Percentiles rank a stretch among this genome's conserved stretches.
Conservation (phyloP, 2,888 invertebrate genomes). For the Parochlus steinenii region DNA sequence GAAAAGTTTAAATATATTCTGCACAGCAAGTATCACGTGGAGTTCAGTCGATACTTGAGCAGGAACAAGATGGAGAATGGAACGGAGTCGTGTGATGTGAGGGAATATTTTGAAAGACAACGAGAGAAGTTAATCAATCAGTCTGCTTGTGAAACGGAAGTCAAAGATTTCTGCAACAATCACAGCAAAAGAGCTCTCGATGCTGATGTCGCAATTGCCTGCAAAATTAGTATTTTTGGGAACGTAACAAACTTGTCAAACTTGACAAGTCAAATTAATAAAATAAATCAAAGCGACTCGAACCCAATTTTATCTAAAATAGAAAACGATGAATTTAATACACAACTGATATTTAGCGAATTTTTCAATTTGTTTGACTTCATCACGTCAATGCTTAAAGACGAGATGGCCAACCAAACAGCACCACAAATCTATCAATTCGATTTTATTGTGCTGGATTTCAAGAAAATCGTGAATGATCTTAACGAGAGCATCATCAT, state of each 20-base stretch:
- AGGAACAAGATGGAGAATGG: background rate
- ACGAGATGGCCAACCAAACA: conserved; percentile 13
- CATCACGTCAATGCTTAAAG: conserved; percentile 16
- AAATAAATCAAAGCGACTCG: background rate
- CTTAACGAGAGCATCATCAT: conserved; percentile 16
- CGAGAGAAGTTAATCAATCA: background rate
- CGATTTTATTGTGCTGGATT: conserved; percentile 29
- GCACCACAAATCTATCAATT: conserved; percentile 18
- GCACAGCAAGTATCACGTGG: conserved; percentile 22
- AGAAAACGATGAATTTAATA: conserved; percentile 9
- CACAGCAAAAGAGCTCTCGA: too few relatives aligned
- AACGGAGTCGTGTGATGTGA: background rate
- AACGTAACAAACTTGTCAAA: background rate
- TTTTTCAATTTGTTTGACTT: conserved; percentile 29
- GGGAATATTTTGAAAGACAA: conserved; percentile 1
- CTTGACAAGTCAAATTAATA: background rate
- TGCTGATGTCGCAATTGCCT: too few relatives aligned
- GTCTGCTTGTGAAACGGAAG: conserved; percentile 3
- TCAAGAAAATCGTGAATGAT: conserved; percentile 14
- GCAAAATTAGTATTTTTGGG: too few relatives aligned
- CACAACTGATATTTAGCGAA: conserved; percentile 17
- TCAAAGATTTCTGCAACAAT: conserved; percentile 7
- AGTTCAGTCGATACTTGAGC: conserved; percentile 15
- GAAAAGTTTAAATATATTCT: conserved; percentile 29
- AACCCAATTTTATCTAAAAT: conserved; percentile 3